Conservation (phyloP, 2,797 vertebrate species). For the Dermochelys coriacea region DNA sequence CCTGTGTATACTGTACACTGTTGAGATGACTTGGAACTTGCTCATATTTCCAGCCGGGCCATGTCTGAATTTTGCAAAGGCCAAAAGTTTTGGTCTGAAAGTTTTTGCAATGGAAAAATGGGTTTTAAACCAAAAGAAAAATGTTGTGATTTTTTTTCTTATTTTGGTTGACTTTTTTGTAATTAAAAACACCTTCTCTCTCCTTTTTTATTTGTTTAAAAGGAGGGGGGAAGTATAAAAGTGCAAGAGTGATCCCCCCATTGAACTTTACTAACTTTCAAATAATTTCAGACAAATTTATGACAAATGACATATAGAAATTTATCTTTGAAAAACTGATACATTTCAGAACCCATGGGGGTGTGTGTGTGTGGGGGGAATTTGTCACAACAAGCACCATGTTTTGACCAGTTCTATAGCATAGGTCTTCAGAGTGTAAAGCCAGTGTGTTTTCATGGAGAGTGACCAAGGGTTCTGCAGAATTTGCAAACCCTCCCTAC, state of each 20-base stretch:
- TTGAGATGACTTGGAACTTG: not conserved
- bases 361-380: not conserved
- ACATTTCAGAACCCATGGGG: not conserved
- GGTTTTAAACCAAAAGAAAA: not conserved
- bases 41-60: not conserved
- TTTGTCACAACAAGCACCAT: not conserved
- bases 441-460: slow-evolving; percentile 70
- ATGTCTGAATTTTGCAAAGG: not conserved
- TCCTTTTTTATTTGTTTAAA: not conserved
- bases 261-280: not conserved
- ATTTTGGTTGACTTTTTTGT: no score
- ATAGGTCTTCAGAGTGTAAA: slow-evolving; percentile 38
- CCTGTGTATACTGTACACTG: not conserved
- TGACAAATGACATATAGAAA: not conserved
- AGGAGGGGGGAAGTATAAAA: not conserved
- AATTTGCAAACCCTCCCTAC: not conserved
- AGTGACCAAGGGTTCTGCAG: slow-evolving; percentile 40
- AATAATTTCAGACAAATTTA: not conserved
- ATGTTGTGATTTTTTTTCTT: not conserved
- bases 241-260: not conserved
- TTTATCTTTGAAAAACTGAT: not conserved
- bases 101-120: not conserved
- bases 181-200: not conserved
- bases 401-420: not conserved
- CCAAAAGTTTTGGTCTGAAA: not conserved